A percentile compares a stretch with the other conserved stretches of the same genome.
These are phyloP conservation scores for Phyllostomus hastatus DNA, from an alignment of 2,113 vertebrate species.

Conservation along the genomic window DNA sequence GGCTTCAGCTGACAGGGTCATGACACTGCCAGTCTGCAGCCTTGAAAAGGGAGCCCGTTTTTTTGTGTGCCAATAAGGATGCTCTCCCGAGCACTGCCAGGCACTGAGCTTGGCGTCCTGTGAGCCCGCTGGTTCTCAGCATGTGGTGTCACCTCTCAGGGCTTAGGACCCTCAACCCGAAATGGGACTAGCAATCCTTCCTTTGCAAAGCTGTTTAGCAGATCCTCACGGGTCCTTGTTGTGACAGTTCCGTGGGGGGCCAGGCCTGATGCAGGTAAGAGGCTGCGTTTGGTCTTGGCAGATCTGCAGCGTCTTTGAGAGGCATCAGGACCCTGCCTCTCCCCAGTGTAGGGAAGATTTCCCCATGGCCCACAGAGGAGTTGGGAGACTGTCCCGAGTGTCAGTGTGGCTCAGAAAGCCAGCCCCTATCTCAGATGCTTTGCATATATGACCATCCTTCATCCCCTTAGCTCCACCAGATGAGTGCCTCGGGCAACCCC, in stretches of 20 bases:
- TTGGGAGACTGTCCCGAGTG: background rate
- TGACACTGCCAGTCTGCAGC: background rate
- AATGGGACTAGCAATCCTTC: background rate
- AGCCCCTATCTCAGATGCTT: background rate
- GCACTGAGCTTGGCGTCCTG: background rate
- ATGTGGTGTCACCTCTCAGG: background rate
- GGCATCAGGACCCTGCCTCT: background rate
- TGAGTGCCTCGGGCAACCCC: background rate
- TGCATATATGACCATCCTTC: background rate
- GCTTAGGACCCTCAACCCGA: background rate
- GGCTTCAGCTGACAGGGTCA: background rate
- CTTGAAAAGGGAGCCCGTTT: background rate
- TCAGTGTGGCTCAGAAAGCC: background rate
- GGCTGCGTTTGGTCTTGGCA: background rate
- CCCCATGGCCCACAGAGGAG: background rate
- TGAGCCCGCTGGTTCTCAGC: background rate
- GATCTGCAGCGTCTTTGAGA: background rate
- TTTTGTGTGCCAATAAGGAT: background rate
- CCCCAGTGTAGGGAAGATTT: background rate
- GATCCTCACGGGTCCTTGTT: background rate
- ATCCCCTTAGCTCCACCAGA: background rate
- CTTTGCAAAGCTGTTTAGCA: background rate
- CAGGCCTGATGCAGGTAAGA: background rate
- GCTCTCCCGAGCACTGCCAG: background rate
- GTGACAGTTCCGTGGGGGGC: background rate